Percentiles rank a stretch among this genome's conserved stretches.
These are phyloP conservation scores for Hippoglossus hippoglossus DNA, from an alignment of 2,797 vertebrate genomes.

Conservation along the genomic window DNA sequence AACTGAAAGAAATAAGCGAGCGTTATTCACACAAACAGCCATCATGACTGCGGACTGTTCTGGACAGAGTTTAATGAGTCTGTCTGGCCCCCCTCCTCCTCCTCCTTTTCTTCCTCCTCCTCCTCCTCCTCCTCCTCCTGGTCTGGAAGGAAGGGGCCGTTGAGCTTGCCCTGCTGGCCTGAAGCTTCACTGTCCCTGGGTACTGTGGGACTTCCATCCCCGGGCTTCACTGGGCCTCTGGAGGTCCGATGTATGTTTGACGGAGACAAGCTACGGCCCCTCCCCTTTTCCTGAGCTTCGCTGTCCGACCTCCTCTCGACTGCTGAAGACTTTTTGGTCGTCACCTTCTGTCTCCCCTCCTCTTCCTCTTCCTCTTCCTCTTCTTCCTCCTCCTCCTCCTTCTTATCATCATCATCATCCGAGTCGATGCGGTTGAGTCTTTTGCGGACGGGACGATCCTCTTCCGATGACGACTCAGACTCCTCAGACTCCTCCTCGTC, in stretches of 20 bases:
- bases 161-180: slow-evolving; percentile 81
- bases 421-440: slow-evolving; percentile 82
- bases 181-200: slow-evolving; percentile 81
- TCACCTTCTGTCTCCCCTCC: slow-evolving; percentile 16
- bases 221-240: slow-evolving; percentile 85
- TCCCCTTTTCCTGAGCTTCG: slow-evolving; percentile 81
- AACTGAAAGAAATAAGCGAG: slow-evolving; percentile 52
- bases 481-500: slow-evolving; percentile 59
- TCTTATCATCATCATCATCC: slow-evolving; percentile 75
- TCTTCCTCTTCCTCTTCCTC: not conserved
- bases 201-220: slow-evolving; percentile 36
- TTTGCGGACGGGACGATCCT: slow-evolving; percentile 77
- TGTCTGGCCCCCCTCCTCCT: slow-evolving; percentile 86
- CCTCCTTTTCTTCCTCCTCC: slow-evolving; percentile 13
- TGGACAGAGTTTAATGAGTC: slow-evolving; percentile 96
- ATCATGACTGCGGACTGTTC: slow-evolving; percentile 93
- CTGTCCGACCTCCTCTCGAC: slow-evolving; percentile 41
- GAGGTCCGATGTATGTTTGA: slow-evolving; percentile 89
- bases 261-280: slow-evolving; percentile 86
- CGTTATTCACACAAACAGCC: slow-evolving; percentile 65
- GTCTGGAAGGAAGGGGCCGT: slow-evolving; percentile 75
- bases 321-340: slow-evolving; percentile 46
- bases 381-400: slow-evolving; percentile 28
- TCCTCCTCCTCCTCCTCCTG: slow-evolving; percentile 62
- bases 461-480: slow-evolving; percentile 64